phyloP scores from a whole-genome alignment of 2,113 vertebrate species.

The Tachysurus fulvidraco region DNA sequence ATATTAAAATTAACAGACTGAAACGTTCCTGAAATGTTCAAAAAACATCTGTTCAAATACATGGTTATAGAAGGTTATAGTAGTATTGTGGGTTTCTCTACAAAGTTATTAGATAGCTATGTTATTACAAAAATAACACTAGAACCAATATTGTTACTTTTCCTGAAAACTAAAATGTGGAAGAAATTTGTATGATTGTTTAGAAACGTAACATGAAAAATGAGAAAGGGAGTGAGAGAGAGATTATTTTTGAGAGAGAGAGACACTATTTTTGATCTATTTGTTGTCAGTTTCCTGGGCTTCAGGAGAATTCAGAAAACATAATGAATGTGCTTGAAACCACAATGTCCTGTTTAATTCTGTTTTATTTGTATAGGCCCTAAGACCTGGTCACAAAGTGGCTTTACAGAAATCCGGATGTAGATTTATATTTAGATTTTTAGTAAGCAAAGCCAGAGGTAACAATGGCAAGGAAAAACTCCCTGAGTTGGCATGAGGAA shows the following conservation, averaged over 20 bases:
- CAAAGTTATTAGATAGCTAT: background rate
- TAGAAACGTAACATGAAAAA: background rate
- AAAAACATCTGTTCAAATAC: background rate
- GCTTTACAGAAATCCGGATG: background rate
- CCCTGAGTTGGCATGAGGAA: background rate
- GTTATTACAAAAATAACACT: background rate
- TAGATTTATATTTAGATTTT: background rate
- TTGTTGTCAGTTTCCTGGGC: background rate
- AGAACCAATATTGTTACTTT: background rate
- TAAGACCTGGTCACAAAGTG: background rate
- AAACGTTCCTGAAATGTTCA: background rate
- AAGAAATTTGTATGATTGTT: background rate
- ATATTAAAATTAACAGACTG: background rate
- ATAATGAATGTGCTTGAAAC: background rate
- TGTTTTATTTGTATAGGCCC: background rate
- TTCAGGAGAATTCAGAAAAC: background rate
- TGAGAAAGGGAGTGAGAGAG: background rate
- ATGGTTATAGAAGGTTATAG: no score
- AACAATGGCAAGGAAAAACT: background rate
- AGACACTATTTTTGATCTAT: background rate
- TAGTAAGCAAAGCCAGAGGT: background rate
- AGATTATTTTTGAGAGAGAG: no score
- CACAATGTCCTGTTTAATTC: background rate
- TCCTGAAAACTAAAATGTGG: background rate
- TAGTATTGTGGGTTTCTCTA: background rate